Evolutionary conservation across 64 coral and sea anemone genomes (phyloP).

Genomic region (Cladopsammia gracilis): DNA sequence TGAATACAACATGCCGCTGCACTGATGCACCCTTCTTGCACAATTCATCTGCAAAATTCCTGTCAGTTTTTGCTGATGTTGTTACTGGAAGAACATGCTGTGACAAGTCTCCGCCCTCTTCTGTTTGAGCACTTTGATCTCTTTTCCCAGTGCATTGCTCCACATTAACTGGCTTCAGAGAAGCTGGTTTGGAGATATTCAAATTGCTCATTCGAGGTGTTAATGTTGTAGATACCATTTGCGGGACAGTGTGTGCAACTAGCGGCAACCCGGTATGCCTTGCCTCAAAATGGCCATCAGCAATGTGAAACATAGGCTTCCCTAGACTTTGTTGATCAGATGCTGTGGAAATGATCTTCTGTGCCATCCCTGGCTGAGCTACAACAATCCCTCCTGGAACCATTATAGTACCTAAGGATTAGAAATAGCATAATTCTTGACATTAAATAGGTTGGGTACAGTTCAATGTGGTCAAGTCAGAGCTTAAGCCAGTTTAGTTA

Average conservation of each 20-base stretch:
- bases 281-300: background rate
- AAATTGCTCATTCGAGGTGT: conserved; percentile 5
- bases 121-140: background rate
- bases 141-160: background rate
- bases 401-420: background rate
- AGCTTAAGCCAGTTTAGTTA: too few relatives aligned
- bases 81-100: background rate
- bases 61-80: background rate
- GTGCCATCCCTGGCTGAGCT: background rate
- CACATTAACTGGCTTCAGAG: background rate
- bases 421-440: too few relatives aligned
- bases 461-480: too few relatives aligned
- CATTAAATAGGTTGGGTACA: too few relatives aligned
- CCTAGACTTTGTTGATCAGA: background rate
- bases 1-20: background rate
- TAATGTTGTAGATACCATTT: background rate
- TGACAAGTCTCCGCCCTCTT: background rate
- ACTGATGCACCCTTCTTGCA: background rate
- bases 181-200: background rate
- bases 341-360: background rate
- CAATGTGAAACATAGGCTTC: background rate
- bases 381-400: background rate
- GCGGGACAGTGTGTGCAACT: background rate
- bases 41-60: background rate
- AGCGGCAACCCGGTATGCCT: background rate